A percentile compares a stretch with the other conserved stretches of the same genome.
These are phyloP conservation scores for Eurytemora carolleeae DNA, from an alignment of 1,140 invertebrate species.

Conservation along the genomic window DNA sequence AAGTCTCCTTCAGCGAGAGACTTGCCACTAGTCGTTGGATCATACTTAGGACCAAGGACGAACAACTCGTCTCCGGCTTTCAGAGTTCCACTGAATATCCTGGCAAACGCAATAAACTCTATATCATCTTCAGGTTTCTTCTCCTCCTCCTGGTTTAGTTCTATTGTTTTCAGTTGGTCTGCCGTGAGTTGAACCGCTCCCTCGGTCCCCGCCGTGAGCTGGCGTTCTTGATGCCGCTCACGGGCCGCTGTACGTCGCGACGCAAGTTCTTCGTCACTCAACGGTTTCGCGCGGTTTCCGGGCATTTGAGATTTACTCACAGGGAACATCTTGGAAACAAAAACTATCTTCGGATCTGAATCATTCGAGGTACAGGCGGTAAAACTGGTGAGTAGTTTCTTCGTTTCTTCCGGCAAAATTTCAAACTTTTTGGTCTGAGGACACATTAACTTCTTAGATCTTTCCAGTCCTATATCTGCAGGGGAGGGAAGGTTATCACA, in stretches of 20 bases:
- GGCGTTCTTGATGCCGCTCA: slow-evolving; percentile 27
- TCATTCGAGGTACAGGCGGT: slow-evolving; percentile 41
- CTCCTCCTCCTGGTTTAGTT: slow-evolving; percentile 24
- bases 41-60: slow-evolving; percentile 73
- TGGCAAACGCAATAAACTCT: slow-evolving; percentile 73
- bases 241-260: slow-evolving; percentile 44
- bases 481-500: slow-evolving; percentile 59
- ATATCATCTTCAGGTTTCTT: slow-evolving; percentile 33
- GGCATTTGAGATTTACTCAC: slow-evolving; percentile 41
- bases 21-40: slow-evolving; percentile 34
- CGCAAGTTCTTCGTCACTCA: slow-evolving; percentile 54
- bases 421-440: slow-evolving; percentile 43
- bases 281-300: slow-evolving; percentile 43
- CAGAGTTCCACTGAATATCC: slow-evolving; percentile 74
- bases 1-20: not conserved
- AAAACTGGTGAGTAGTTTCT: slow-evolving; percentile 51
- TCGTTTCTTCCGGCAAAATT: slow-evolving; percentile 43
- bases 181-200: slow-evolving; percentile 8
- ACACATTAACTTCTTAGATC: slow-evolving; percentile 53
- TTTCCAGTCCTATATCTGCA: slow-evolving; percentile 47
- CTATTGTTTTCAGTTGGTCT: slow-evolving; percentile 19
- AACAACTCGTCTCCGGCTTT: slow-evolving; percentile 52
- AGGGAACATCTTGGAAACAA: slow-evolving; percentile 53
- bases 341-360: slow-evolving; percentile 56
- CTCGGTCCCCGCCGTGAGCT: slow-evolving; percentile 5